phyloP scores from a whole-genome alignment of 1,140 invertebrate species.

The Microplitis demolitor region DNA sequence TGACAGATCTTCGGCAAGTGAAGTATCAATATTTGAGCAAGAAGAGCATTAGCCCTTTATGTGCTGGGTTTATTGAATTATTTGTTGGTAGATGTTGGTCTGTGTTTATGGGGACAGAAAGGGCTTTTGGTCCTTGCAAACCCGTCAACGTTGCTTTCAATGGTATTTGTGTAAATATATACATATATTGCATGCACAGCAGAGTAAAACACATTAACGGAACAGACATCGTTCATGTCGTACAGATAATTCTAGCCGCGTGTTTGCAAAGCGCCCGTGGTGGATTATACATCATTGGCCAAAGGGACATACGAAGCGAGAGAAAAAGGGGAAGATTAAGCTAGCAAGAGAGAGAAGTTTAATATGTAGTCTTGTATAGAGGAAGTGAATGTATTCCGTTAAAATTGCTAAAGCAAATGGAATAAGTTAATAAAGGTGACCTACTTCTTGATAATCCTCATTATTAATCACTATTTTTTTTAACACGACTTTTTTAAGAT shows the following conservation, averaged over 20 bases:
- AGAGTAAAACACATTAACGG: not conserved
- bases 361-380: not conserved
- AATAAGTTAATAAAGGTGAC: conserved; percentile 25
- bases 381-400: not conserved
- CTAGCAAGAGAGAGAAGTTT: too few relatives aligned
- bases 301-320: not conserved
- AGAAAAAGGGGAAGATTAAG: not conserved
- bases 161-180: not conserved
- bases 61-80: not conserved
- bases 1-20: not conserved
- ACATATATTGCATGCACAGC: not conserved
- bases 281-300: not conserved
- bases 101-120: not conserved
- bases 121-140: not conserved
- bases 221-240: too few relatives aligned
- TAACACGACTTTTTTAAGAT: too few relatives aligned
- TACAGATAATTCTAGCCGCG: not conserved
- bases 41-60: not conserved
- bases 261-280: conserved; percentile 14
- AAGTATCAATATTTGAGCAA: too few relatives aligned
- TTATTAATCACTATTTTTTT: not conserved
- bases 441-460: not conserved
- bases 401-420: conserved; percentile 2
- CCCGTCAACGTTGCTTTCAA: not conserved
- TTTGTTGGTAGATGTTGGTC: not conserved